Percentiles rank a stretch among this genome's conserved stretches.
These are phyloP conservation scores for Plecturocebus donacophilus DNA, from an alignment of 2,113 vertebrate genomes.

Conservation along the genomic window DNA sequence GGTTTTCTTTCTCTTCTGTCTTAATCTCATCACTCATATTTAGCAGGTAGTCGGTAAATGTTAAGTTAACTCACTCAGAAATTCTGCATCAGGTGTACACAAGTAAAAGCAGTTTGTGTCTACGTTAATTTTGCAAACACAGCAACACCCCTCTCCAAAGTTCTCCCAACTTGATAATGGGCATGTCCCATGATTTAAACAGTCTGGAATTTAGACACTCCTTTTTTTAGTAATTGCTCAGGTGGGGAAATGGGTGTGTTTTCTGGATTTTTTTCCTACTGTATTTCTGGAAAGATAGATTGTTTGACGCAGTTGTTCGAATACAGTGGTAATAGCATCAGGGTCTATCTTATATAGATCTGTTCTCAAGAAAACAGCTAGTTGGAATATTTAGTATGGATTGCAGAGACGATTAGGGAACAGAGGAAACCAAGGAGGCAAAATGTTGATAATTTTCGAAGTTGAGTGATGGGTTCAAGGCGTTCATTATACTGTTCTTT, in stretches of 20 bases:
- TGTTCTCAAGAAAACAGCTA: conserved; percentile 40
- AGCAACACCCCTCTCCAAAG: not conserved
- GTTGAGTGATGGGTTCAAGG: not conserved
- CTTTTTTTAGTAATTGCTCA: not conserved
- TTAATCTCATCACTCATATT: not conserved
- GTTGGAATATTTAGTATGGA: not conserved
- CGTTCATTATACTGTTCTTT: not conserved
- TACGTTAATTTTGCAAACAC: not conserved
- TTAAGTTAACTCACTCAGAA: conserved; percentile 5
- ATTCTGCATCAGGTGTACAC: not conserved
- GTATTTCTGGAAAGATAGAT: not conserved
- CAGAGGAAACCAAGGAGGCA: not conserved
- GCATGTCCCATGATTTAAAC: not conserved
- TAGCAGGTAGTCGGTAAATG: conserved; percentile 14
- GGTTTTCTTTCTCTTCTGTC: not conserved
- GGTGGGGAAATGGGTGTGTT: not conserved
- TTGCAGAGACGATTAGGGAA: not conserved
- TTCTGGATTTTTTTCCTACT: not conserved
- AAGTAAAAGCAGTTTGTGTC: not conserved
- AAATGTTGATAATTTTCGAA: not conserved
- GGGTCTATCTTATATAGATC: not conserved
- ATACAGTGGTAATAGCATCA: not conserved
- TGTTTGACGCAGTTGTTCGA: not conserved
- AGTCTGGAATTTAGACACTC: not conserved
- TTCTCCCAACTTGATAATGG: not conserved